Percentiles rank a stretch among this genome's conserved stretches.
Conservation (phyloP, 2,797 vertebrate genomes). For the Merluccius polli region DNA sequence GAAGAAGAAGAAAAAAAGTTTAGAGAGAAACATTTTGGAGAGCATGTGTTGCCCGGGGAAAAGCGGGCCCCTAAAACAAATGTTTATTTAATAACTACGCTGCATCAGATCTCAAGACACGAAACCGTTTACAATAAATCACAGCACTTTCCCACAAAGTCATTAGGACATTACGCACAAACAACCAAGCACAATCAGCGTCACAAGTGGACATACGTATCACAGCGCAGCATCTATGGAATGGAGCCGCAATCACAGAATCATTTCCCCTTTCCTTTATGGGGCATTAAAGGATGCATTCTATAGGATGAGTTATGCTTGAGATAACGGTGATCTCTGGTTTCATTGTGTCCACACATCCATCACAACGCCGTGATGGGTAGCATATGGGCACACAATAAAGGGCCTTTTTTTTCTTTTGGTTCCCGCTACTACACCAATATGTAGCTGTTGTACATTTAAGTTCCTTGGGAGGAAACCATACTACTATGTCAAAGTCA, state of each 20-base stretch:
- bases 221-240: neutral
- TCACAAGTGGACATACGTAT: too few species aligned
- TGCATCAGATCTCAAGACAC: constrained; percentile 46
- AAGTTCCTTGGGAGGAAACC: too few species aligned
- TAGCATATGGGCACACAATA: constrained; percentile 31
- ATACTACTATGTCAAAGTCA: too few species aligned
- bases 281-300: constrained; percentile 30
- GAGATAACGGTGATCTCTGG: constrained; percentile 48
- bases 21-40: neutral
- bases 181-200: neutral
- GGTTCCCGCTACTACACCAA: too few species aligned
- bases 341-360: constrained; percentile 42
- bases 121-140: constrained; percentile 55
- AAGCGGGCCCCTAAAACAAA: constrained; percentile 47
- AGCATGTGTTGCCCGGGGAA: constrained; percentile 34
- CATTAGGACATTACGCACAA: constrained; percentile 31
- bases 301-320: constrained; percentile 28
- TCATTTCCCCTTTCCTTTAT: neutral
- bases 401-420: too few species aligned
- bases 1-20: constrained; percentile 38
- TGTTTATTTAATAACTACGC: constrained; percentile 59
- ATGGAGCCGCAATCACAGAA: constrained; percentile 24
- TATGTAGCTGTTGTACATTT: neutral
- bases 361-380: constrained; percentile 43
- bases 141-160: constrained; percentile 31